These are phyloP conservation scores for Erpobdella octoculata DNA, from an alignment of 2,888 invertebrate species.

Conservation along the genomic window DNA sequence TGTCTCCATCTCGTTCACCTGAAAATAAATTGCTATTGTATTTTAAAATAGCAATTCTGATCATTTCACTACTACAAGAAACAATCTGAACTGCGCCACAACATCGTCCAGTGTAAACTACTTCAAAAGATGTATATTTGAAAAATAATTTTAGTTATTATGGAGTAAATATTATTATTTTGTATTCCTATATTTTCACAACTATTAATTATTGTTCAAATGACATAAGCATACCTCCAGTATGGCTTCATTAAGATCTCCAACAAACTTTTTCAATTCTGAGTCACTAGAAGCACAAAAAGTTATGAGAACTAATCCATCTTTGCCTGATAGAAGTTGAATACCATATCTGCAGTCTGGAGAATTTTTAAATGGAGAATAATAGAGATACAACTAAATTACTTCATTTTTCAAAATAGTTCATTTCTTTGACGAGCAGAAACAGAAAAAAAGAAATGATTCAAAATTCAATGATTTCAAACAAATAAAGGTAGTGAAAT, in stretches of 20 bases:
- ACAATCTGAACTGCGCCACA: too few species aligned
- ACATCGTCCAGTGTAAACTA: too few species aligned
- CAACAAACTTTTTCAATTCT: conserved; percentile 94
- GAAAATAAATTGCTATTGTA: neutral
- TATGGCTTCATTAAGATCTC: conserved; percentile 90
- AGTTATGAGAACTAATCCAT: conserved; percentile 76
- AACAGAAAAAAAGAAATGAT: neutral
- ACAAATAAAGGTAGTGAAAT: neutral
- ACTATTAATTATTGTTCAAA: neutral
- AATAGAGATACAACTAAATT: too few species aligned
- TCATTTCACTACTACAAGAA: neutral
- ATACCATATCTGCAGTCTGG: conserved; percentile 88
- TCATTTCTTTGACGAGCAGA: conserved; percentile 50
- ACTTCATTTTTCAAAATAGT: too few species aligned
- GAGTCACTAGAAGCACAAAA: conserved; percentile 97
- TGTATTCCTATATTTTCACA: too few species aligned
- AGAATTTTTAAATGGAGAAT: too few species aligned
- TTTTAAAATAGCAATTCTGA: neutral
- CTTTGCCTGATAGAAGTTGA: conserved; percentile 79
- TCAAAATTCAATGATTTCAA: conserved; percentile 3
- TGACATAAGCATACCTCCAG: conserved; percentile 61
- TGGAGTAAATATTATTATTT: too few species aligned
- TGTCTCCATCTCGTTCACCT: conserved; percentile 95
- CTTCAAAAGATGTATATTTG: too few species aligned
- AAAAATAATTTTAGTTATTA: too few species aligned